Evolutionary conservation across 2,888 invertebrate species (phyloP), one percentile per base, ranked within the genome.

Genomic region (Monoplex corrugatus): DNA sequence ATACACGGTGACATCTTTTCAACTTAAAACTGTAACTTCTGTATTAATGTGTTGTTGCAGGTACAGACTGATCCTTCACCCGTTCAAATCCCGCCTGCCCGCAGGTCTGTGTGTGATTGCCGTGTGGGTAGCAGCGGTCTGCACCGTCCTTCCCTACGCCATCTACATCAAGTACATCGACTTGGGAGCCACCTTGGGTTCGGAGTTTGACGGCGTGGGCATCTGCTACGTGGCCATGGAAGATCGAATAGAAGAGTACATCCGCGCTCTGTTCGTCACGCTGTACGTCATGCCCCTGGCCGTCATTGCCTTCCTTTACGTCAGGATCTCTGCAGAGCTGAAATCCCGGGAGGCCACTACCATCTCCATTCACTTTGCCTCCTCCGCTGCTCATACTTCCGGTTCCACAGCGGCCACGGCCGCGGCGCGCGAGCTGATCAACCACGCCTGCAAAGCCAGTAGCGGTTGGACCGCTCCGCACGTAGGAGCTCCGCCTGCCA

Each of bases 141-240:
- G 97, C 94, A 97, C 97, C 89, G 97, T 97, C 0, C 96, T 98
- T 91, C 98, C 98, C 0, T 97, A 97, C 96, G 97, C 97, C 80
- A 97, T 97, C 91, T 98, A 97, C 95, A 97, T 97, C 89, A 97
- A 97, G 90, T 97, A 97, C 95, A 96, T 97, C 89, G 97, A 97
- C 95, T 96, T 98, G 87, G 97, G 94, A 96, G 96, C 97, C 97
- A 95, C 97, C 44, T 90, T 95, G 6, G 95, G 91, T 63, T 91
- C 84, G 2, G 84, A 91, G 2, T 95, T 95, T 84, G 89, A 92
- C 0, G 94, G 94, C 35, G 94, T 94, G 32, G 95, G 95, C 3
- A 93, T 96, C 10, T 96, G 96, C 90, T 95, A 94, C 86, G 92
- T 95, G 16, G 93, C 93, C 90, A 92, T 94, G 86, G 92, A 90